A percentile compares a stretch with the other conserved stretches of the same genome.
Conservation (phyloP, 1,140 invertebrate genomes). For the Neodiprion virginianus region DNA sequence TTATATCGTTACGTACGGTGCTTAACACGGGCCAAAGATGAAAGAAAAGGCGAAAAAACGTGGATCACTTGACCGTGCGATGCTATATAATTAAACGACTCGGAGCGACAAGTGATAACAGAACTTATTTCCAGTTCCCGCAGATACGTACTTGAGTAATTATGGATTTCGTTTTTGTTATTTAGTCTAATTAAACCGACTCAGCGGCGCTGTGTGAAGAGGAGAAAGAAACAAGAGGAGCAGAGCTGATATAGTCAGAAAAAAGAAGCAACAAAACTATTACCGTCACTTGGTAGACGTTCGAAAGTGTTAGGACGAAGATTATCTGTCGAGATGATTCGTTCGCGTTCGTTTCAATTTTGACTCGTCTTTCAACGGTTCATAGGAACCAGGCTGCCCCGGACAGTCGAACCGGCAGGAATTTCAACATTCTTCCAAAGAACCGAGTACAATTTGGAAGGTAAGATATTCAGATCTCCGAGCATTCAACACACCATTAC, state of each 20-base stretch:
- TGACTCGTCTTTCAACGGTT: background rate
- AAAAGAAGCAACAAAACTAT: too few species aligned
- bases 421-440: conserved; percentile 4
- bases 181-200: conserved; percentile 1
- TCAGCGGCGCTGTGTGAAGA: background rate
- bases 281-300: background rate
- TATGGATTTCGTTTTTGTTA: background rate
- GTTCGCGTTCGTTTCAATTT: conserved; percentile 5
- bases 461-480: conserved; percentile 5
- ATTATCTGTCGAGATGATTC: conserved; percentile 5
- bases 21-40: too few species aligned
- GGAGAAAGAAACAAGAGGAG: background rate
- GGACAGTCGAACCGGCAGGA: background rate
- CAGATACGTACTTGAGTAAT: background rate
- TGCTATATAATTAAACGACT: background rate
- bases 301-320: background rate
- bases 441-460: conserved; percentile 4
- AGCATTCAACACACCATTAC: conserved; percentile 34
- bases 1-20: background rate
- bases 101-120: background rate
- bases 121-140: background rate
- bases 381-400: too few species aligned
- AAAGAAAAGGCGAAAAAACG: background rate
- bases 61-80: background rate
- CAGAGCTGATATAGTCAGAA: too few species aligned